These are phyloP conservation scores for Drosophila asahinai DNA, from an alignment of 1,140 invertebrate species.

Conservation along the genomic window DNA sequence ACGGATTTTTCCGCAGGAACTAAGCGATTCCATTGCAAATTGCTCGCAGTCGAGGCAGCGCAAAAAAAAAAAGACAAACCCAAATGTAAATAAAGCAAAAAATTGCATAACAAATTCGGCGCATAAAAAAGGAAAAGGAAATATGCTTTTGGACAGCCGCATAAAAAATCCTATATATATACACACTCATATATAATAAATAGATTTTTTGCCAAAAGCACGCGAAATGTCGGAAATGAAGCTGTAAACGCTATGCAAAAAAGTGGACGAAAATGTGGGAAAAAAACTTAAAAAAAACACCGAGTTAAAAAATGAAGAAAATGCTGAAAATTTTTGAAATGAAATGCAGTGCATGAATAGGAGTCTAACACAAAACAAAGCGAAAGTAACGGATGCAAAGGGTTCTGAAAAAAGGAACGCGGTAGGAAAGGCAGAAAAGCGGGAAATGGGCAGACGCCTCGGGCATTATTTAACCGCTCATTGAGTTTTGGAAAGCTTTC, in stretches of 20 bases:
- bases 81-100: conserved; percentile 63
- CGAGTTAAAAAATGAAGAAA: conserved; percentile 14
- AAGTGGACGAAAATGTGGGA: conserved; percentile 15
- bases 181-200: conserved; percentile 57
- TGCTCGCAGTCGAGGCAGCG: conserved; percentile 23
- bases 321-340: conserved; percentile 41
- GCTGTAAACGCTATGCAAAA: conserved; percentile 69
- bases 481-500: conserved; percentile 67
- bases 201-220: conserved; percentile 61
- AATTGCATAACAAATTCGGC: conserved; percentile 58
- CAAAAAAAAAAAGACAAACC: conserved; percentile 28
- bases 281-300: conserved; percentile 15
- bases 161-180: conserved; percentile 38
- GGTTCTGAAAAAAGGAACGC: background rate
- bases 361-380: conserved; percentile 51
- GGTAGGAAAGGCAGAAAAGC: conserved; percentile 8
- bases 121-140: conserved; percentile 51
- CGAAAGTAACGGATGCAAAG: conserved; percentile 59
- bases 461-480: conserved; percentile 62
- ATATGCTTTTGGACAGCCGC: conserved; percentile 57
- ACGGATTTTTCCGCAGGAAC: conserved; percentile 54
- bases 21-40: conserved; percentile 65
- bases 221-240: conserved; percentile 70
- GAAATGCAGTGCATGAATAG: conserved; percentile 62
- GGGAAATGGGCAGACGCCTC: conserved; percentile 19